phyloP scores from a whole-genome alignment of 2,797 vertebrate genomes.

The Pristis pectinata region DNA sequence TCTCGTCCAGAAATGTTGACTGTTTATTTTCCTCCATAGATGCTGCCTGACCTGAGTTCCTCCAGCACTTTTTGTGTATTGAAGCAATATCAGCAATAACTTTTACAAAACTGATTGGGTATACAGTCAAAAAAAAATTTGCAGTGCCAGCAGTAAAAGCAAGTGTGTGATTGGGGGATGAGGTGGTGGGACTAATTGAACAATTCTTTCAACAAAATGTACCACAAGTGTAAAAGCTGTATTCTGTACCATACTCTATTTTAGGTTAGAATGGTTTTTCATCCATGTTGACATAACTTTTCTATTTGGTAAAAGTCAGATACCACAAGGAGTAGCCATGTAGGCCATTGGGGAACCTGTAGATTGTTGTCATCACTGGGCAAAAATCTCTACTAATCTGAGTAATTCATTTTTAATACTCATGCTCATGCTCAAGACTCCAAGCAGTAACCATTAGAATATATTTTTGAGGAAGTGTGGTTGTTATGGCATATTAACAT shows the following conservation, averaged over 20 bases:
- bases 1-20: too few species aligned
- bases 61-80: too few species aligned
- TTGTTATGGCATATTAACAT: not conserved
- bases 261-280: not conserved
- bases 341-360: not conserved
- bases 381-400: not conserved
- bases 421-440: not conserved
- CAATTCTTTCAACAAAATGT: not conserved
- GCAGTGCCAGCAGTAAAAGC: not conserved
- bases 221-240: not conserved
- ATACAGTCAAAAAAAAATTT: not conserved
- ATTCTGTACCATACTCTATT: not conserved
- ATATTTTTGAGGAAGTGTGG: not conserved
- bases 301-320: not conserved
- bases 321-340: not conserved
- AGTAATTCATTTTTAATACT: not conserved
- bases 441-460: not conserved
- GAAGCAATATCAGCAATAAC: not conserved
- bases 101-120: not conserved
- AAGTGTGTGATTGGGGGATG: not conserved
- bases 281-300: not conserved
- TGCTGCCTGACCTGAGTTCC: too few species aligned
- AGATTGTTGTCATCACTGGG: not conserved
- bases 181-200: not conserved
- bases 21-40: too few species aligned